Evolutionary conservation across 2,113 vertebrate genomes (phyloP), one percentile per base, ranked within the genome.

Genomic region (Pluvialis apricaria): DNA sequence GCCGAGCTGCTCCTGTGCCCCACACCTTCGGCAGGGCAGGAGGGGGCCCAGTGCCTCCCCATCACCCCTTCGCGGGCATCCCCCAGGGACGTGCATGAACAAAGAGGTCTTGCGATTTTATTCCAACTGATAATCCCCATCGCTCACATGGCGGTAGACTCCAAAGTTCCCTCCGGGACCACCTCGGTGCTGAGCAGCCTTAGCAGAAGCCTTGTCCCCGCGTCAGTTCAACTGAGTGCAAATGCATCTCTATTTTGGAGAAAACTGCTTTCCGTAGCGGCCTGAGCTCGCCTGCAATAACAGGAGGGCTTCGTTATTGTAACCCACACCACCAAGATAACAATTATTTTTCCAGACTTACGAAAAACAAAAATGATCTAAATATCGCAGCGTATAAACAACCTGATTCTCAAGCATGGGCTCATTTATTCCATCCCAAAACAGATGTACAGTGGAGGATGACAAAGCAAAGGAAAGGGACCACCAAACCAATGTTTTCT

Each of bases 81-180:
- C 13, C 34, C 34, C 29, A 9, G 25, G 25, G 21, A 36, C 0
- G 0, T 1, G 15, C 12, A 3, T 1, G 32, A 36, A 25, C 2
- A 2, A 82, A 36, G 38, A 70, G 8, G 18, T 6, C 21, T 51
- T 1, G 0, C 0, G 0, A 44, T 54, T 60, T 73, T 47, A 36
- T 47, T 70, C 54, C 81, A 66, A 5, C 5, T 15, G 12, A 71
- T 44, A 10, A 44, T 26, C 19, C 25, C 36, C 31, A 6, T 25
- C 0, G 0, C 16, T 45, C 15, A 2, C 1, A 0, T 21, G 1
- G 0, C 5, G 29, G 40, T 10, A 15, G n/a, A 4, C 22, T 51
- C 72, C 68, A 64, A 54, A 82, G 38, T 54, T 88, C 82, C 22
- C 29, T 52, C 13, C 31, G 19, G 54, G 57, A 64, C 24, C 44